A percentile compares a stretch with the other conserved stretches of the same genome.
Evolutionary conservation across 2,888 invertebrate species (phyloP).

Genomic region (Acleris emargana): DNA sequence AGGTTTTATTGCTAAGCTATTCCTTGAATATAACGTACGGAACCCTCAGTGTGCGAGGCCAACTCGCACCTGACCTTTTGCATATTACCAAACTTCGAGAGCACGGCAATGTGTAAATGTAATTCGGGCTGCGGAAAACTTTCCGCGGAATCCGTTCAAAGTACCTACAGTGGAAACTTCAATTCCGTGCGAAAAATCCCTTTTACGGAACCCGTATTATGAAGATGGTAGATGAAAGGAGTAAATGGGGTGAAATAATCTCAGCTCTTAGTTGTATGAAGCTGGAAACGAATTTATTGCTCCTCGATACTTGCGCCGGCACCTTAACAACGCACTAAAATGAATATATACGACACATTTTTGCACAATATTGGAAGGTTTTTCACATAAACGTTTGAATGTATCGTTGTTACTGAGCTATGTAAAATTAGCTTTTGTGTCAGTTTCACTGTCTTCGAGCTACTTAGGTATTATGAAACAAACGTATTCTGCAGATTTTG

Average conservation of each 20-base stretch:
- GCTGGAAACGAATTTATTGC: conserved; percentile 81
- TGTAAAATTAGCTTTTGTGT: not conserved
- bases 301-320: conserved; percentile 70
- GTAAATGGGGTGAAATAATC: conserved; percentile 82
- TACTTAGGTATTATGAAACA: too few species aligned
- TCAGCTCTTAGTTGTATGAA: conserved; percentile 78
- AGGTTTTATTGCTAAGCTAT: too few species aligned
- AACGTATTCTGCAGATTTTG: too few species aligned
- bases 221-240: conserved; percentile 77
- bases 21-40: too few species aligned
- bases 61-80: too few species aligned
- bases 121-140: conserved; percentile 29
- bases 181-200: conserved; percentile 68
- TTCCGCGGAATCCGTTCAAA: conserved; percentile 58
- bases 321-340: conserved; percentile 59
- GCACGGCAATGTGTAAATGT: conserved; percentile 34
- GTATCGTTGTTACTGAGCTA: conserved; percentile 1
- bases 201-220: conserved; percentile 73
- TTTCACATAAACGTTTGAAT: conserved; percentile 11
- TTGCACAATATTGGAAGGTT: conserved; percentile 25
- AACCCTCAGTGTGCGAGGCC: too few species aligned
- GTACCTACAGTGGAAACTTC: conserved; percentile 67
- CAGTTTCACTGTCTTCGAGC: too few species aligned
- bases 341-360: conserved; percentile 33
- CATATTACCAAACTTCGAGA: conserved; percentile 21